Percentiles rank a stretch among this genome's conserved stretches.
These are phyloP conservation scores for Forbesichthys papilliferus DNA, from an alignment of 2,113 vertebrate genomes.

Conservation along the genomic window DNA sequence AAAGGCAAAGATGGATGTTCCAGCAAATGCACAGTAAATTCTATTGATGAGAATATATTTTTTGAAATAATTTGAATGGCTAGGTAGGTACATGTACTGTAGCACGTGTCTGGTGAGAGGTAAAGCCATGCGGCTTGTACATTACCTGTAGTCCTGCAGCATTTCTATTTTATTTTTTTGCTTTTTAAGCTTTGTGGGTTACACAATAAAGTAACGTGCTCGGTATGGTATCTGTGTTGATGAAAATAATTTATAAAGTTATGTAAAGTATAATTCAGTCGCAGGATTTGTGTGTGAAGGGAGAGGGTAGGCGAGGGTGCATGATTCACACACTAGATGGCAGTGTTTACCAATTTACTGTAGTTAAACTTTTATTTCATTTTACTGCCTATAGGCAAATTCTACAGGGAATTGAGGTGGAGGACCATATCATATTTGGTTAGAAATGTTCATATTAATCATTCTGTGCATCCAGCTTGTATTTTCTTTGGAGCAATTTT, in stretches of 20 bases:
- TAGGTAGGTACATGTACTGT: slow-evolving; percentile 24
- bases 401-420: neutral
- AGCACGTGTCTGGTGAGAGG: too few relatives aligned
- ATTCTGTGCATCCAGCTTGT: neutral
- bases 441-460: neutral
- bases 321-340: slow-evolving; percentile 44
- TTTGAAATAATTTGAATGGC: slow-evolving; percentile 21
- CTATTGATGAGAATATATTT: slow-evolving; percentile 40
- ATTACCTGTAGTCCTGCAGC: neutral
- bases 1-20: neutral
- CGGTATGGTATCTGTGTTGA: neutral
- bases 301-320: neutral
- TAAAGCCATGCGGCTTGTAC: too few relatives aligned
- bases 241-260: neutral
- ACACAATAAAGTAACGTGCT: slow-evolving; percentile 40
- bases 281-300: neutral
- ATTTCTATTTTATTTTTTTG: neutral
- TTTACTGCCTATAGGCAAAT: neutral
- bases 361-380: neutral
- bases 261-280: too few relatives aligned
- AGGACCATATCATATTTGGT: neutral
- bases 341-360: slow-evolving; percentile 31
- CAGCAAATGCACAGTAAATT: neutral
- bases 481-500: neutral
- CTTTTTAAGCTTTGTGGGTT: slow-evolving; percentile 35